These are phyloP conservation scores for Nansenia antarctica DNA, from an alignment of 2,113 vertebrate species.

Conservation along the genomic window DNA sequence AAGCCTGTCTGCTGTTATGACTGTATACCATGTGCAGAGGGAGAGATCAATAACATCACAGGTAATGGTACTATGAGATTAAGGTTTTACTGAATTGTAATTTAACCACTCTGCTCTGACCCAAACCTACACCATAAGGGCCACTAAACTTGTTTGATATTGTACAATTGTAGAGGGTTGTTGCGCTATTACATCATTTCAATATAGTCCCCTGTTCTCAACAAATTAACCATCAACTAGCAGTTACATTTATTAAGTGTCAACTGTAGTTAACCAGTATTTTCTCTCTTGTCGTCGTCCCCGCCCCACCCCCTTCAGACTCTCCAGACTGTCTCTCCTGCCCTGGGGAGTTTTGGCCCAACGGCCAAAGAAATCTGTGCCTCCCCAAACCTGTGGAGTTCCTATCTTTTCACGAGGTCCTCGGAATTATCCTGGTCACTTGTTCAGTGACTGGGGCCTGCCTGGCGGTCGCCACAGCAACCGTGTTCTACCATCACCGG, in stretches of 20 bases:
- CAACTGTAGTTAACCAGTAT: too few species aligned
- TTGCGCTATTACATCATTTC: too few species aligned
- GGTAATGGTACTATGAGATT: constrained; percentile 39
- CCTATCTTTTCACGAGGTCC: constrained; percentile 60
- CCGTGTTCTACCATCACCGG: constrained; percentile 59
- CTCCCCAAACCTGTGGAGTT: constrained; percentile 66
- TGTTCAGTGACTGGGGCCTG: constrained; percentile 61
- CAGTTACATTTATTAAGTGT: too few species aligned
- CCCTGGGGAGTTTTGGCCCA: constrained; percentile 61
- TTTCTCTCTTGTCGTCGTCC: too few species aligned
- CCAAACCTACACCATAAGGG: neutral
- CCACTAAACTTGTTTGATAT: neutral
- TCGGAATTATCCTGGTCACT: constrained; percentile 57
- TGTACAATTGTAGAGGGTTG: too few species aligned
- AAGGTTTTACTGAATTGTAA: neutral
- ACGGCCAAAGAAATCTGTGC: constrained; percentile 49
- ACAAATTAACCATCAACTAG: too few species aligned
- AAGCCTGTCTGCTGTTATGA: constrained; percentile 70
- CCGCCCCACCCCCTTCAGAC: constrained; percentile 47
- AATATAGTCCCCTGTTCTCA: too few species aligned
- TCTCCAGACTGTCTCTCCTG: constrained; percentile 61
- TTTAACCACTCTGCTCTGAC: neutral
- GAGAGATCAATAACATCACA: constrained; percentile 72
- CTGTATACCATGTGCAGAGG: constrained; percentile 68
- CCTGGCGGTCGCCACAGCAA: constrained; percentile 43